Evolutionary conservation across 2,113 vertebrate species (phyloP).

Genomic region (Herpailurus yagouaroundi): DNA sequence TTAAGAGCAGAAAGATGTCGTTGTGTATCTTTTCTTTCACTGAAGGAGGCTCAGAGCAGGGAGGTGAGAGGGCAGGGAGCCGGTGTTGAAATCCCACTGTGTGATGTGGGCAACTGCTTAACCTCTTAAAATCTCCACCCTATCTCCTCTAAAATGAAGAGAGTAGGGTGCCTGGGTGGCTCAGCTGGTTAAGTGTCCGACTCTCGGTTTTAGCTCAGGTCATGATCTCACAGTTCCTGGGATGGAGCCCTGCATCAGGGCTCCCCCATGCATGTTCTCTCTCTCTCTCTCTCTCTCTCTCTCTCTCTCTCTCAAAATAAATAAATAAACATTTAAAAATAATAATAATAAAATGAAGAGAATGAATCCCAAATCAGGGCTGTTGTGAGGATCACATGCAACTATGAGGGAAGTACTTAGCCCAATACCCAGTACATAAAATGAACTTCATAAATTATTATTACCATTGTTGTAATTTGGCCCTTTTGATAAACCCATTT

Average conservation of each 20-base stretch:
- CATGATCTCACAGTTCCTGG: no score
- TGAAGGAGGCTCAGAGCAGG: neutral
- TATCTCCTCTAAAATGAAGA: neutral
- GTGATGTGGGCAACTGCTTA: neutral
- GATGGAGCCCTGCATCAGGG: no score
- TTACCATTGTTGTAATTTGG: neutral
- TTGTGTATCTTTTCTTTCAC: neutral
- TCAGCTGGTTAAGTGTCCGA: no score
- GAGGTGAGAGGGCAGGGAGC: neutral
- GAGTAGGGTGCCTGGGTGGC: no score
- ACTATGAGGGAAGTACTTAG: neutral
- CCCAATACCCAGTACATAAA: neutral
- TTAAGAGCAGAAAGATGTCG: neutral
- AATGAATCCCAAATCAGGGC: neutral
- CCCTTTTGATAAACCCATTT: neutral
- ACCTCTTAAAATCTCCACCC: neutral
- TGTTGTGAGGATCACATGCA: neutral
- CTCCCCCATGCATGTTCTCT: no score
- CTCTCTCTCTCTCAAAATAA: no score
- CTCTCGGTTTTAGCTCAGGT: no score
- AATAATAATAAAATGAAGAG: neutral
- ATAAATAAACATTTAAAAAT: no score
- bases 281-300: no score
- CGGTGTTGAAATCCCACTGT: neutral
- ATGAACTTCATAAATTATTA: neutral